Base-by-base conservation (phyloP, 2,888 invertebrate species). In the Lepetodrilus schrolli region DNA sequence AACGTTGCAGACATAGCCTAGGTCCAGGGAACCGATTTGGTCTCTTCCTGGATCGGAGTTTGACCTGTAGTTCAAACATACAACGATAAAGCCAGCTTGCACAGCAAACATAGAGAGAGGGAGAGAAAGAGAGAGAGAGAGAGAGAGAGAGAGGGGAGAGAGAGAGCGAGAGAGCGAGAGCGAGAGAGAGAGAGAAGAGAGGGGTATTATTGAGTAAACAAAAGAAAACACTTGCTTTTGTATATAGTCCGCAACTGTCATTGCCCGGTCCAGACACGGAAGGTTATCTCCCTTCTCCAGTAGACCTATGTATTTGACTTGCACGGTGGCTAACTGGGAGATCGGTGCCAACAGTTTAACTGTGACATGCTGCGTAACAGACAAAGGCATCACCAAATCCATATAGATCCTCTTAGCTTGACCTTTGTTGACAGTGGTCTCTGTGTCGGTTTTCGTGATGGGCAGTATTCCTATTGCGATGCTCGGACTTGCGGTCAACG, bases 201-300 rank as follows among this genome's bases (percentile, higher is more conserved):
- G n/a, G n/a, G n/a, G n/a, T n/a, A n/a, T n/a, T n/a, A n/a, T n/a
- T n/a, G n/a, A n/a, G n/a, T n/a, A n/a, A n/a, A n/a, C n/a, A n/a
- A n/a, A n/a, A n/a, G n/a, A n/a, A n/a, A n/a, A n/a, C n/a, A n/a
- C 38, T 23, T 47, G 47, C 68, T 23, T 68, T 21, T 30, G 23
- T 4, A 47, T 36, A 50, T 73, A 76, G 2, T 72, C 38, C 1
- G 37, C 58, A 2, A 37, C 48, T 2, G 77, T 77, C 51, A 43
- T 37, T 1, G 10, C 36, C 7, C 13, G 20, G 36, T 79, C 76
- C n/a, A 83, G 58, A 77, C 88, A 88, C 0, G 85, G 86, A 5
- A 88, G 70, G 76, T 87, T 88, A 5, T 72, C 77, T 1, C 88
- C 88, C 0, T 78, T 83, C 36, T 72, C 75, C 4, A 81, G 68